phyloP scores from a whole-genome alignment of 2,797 vertebrate species.

The Karalla daura region DNA sequence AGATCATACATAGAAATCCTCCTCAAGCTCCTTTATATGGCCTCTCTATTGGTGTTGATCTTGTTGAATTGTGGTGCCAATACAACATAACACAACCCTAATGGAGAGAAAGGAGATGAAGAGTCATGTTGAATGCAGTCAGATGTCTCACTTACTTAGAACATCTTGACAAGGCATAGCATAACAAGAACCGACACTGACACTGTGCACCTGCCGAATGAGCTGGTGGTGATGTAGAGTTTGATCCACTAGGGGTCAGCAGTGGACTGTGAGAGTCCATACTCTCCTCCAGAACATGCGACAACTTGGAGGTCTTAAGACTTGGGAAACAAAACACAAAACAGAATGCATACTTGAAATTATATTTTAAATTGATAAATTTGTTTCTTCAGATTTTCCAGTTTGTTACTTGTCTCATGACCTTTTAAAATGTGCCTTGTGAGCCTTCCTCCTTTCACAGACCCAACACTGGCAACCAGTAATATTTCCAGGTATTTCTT shows the following conservation, averaged over 20 bases:
- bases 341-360: not conserved
- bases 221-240: not conserved
- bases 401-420: not conserved
- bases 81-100: too few species aligned
- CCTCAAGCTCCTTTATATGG: too few species aligned
- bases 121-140: too few species aligned
- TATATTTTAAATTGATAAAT: not conserved
- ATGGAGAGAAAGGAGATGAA: too few species aligned
- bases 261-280: conserved; percentile 1
- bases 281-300: not conserved
- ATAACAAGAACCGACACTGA: too few species aligned
- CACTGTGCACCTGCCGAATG: not conserved
- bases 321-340: not conserved
- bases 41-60: too few species aligned
- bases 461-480: not conserved
- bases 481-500: not conserved
- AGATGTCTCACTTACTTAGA: too few species aligned
- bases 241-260: conserved; percentile 65
- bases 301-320: not conserved
- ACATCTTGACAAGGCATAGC: too few species aligned
- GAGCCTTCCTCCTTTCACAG: fast-evolving
- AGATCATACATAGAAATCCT: too few species aligned
- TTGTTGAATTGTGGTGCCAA: too few species aligned
- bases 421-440: not conserved
- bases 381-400: not conserved